Base-by-base conservation (phyloP, 2,797 vertebrate genomes). In the Lutjanus campechanus region DNA sequence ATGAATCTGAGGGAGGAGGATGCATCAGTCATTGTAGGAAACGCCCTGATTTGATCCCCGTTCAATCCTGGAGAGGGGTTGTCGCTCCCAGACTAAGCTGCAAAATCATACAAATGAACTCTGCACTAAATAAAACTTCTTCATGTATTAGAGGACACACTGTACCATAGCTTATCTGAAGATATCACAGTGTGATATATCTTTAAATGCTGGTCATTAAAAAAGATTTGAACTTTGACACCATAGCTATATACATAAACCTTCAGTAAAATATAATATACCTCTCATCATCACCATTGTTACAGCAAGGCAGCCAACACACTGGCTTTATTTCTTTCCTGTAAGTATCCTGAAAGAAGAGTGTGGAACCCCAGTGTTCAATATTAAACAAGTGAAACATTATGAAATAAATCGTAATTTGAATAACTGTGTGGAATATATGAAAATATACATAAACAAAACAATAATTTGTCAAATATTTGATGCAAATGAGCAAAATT, bases 1-100 rank as follows among this genome's bases (percentile, higher is more conserved):
- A 67, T 80, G 70, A 80, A 58, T 69, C 61, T 64, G 69, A 47
- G 70, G 69, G 76, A 70, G 63, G n/a, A 73, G 11, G 56, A 63
- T 55, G 62, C 70, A 55, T 61, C 51, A 49, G 10, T 70, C 43
- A 9, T 3, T 8, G 19, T 1, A 50, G 43, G 40, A 20, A 17
- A 20, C 36, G 41, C n/a, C 29, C 55, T 70, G 61, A 73, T 51
- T 17, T 82, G 51, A 79, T 68, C 25, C 29, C 4, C 64, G 66
- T 66, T 61, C 54, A 76, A 76, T 43, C 71, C 36, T 29, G 53
- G 41, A 58, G 63, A 41, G 11, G 36, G 61, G 55, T 43, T 58
- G 46, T 50, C 61, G 49, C n/a, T 56, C 43, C n/a, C 47, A 41
- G 19, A 54, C n/a, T 63, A 63, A 70, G 46, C 36, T 36, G 13